These are phyloP conservation scores for Antheraea pernyi DNA, from an alignment of 1,140 invertebrate species.

Conservation along the genomic window DNA sequence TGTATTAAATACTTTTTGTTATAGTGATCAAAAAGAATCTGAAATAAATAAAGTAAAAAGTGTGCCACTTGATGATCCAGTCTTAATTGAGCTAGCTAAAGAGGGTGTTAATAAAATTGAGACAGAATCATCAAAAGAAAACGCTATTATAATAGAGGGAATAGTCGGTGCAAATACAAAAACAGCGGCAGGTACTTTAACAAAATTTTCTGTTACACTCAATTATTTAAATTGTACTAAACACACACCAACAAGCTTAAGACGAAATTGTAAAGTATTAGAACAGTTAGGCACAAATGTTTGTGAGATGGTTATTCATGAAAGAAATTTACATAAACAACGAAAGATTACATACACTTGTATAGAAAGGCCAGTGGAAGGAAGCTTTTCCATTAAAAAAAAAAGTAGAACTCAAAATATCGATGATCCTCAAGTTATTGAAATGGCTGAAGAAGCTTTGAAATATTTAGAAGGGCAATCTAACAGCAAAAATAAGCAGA, in stretches of 20 bases:
- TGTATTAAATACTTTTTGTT: conserved; percentile 48
- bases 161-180: conserved; percentile 44
- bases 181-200: conserved; percentile 43
- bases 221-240: conserved; percentile 51
- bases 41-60: conserved; percentile 20
- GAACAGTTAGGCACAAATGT: conserved; percentile 39
- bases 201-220: conserved; percentile 40
- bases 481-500: conserved; percentile 51
- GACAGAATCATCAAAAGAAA: conserved; percentile 29
- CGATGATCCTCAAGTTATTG: conserved; percentile 38
- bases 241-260: conserved; percentile 26
- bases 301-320: conserved; percentile 47
- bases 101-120: conserved; percentile 51
- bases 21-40: conserved; percentile 27
- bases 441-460: conserved; percentile 47
- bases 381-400: conserved; percentile 31
- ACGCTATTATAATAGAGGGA: conserved; percentile 44
- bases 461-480: conserved; percentile 48
- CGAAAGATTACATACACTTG: conserved; percentile 41
- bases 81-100: conserved; percentile 37
- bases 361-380: conserved; percentile 35
- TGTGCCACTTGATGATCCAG: conserved; percentile 41
- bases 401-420: conserved; percentile 17
- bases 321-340: conserved; percentile 41
- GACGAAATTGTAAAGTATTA: conserved; percentile 41